phyloP scores from a whole-genome alignment of 2,888 invertebrate species.

The Pinctada fucata region DNA sequence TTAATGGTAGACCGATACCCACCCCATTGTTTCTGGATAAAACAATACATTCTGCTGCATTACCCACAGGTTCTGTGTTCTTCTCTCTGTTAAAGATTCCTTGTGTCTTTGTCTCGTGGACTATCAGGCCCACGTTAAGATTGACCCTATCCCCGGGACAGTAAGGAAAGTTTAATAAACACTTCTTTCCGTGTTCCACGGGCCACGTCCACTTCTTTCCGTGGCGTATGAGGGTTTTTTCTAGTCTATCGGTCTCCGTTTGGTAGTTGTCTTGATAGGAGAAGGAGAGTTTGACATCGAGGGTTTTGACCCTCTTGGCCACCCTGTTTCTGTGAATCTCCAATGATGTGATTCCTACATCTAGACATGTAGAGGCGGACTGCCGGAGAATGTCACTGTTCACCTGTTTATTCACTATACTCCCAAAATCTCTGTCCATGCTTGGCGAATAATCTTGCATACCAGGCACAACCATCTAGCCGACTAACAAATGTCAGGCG shows the following conservation, averaged over 20 bases:
- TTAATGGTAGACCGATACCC: constrained; percentile 55
- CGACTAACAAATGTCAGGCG: no score
- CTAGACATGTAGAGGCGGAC: constrained; percentile 48
- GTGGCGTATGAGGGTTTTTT: constrained; percentile 53
- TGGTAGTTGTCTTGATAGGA: constrained; percentile 56
- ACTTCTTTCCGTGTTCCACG: constrained; percentile 43
- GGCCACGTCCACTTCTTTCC: constrained; percentile 60
- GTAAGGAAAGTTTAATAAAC: constrained; percentile 54
- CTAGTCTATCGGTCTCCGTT: constrained; percentile 53
- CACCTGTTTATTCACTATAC: constrained; percentile 14
- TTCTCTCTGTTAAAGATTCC: constrained; percentile 57
- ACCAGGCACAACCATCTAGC: no score
- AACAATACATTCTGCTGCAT: constrained; percentile 60
- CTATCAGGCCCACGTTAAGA: constrained; percentile 59
- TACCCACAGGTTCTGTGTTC: constrained; percentile 54
- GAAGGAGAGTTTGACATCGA: constrained; percentile 58
- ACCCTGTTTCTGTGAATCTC: constrained; percentile 56
- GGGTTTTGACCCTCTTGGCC: constrained; percentile 55
- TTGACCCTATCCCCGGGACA: constrained; percentile 58
- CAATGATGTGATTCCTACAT: constrained; percentile 51
- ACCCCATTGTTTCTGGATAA: constrained; percentile 56
- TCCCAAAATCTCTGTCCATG: not conserved
- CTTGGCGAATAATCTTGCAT: constrained; percentile 1
- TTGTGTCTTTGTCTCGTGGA: constrained; percentile 57
- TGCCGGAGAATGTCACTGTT: constrained; percentile 49